A percentile compares a stretch with the other conserved stretches of the same genome.
Evolutionary conservation across 2,797 vertebrate species (phyloP).

Genomic region (Rhabdomys pumilio): DNA sequence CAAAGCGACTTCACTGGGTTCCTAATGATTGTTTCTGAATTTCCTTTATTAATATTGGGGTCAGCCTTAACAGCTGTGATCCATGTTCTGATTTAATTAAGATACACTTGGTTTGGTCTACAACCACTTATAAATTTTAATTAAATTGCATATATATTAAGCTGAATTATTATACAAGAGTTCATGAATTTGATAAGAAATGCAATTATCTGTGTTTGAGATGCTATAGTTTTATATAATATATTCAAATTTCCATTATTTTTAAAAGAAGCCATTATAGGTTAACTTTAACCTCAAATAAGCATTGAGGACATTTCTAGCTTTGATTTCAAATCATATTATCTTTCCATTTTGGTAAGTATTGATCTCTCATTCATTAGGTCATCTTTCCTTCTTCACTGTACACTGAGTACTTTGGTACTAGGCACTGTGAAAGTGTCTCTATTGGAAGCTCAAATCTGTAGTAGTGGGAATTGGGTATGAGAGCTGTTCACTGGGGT

Average conservation of each 20-base stretch:
- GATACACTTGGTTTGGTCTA: constrained; percentile 75
- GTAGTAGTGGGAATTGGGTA: neutral
- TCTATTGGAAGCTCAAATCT: neutral
- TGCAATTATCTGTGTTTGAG: constrained; percentile 78
- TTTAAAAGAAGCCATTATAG: constrained; percentile 64
- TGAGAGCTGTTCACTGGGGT: neutral
- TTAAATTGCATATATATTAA: constrained; percentile 75
- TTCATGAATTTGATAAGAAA: constrained; percentile 76
- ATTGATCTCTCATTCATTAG: neutral
- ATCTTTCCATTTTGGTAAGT: neutral
- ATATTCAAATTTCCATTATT: constrained; percentile 71
- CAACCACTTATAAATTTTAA: constrained; percentile 80
- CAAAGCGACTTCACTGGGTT: constrained; percentile 26
- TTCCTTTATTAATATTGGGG: constrained; percentile 76
- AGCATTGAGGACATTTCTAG: neutral
- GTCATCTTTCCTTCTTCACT: neutral
- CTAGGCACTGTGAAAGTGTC: neutral
- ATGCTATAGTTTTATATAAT: constrained; percentile 65
- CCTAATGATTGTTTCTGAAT: constrained; percentile 69
- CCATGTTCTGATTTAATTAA: constrained; percentile 86
- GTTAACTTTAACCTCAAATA: constrained; percentile 48
- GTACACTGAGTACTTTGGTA: neutral
- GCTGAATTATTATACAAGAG: constrained; percentile 59
- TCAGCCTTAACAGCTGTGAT: constrained; percentile 75
- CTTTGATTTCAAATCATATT: constrained; percentile 66